phyloP scores from a whole-genome alignment of 2,797 vertebrate species.

The Acanthurus leucopareius region DNA sequence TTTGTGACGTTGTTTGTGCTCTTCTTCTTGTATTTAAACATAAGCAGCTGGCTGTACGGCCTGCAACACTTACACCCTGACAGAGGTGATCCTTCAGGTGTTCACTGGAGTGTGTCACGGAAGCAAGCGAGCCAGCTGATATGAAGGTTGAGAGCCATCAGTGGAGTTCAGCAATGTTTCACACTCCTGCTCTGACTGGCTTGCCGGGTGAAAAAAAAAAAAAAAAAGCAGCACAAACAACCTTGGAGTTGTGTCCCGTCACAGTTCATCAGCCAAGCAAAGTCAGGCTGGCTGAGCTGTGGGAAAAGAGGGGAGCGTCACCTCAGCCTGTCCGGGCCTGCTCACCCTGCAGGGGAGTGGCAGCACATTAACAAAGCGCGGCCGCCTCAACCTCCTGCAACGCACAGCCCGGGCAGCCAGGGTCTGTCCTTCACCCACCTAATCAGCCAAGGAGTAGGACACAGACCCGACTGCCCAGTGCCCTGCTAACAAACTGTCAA shows the following conservation, averaged over 20 bases:
- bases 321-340: constrained; percentile 75
- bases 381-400: constrained; percentile 42
- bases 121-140: constrained; percentile 65
- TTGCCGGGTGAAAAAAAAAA: neutral
- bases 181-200: constrained; percentile 60
- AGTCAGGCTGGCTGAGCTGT: constrained; percentile 73
- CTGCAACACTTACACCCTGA: constrained; percentile 55
- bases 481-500: constrained; percentile 67
- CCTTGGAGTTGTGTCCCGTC: constrained; percentile 79
- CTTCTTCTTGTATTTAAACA: constrained; percentile 58
- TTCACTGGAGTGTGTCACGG: constrained; percentile 64
- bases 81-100: constrained; percentile 76
- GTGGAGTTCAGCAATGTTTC: constrained; percentile 69
- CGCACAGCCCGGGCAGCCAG: constrained; percentile 19
- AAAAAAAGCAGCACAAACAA: constrained; percentile 65
- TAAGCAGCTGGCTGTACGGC: constrained; percentile 69
- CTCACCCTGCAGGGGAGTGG: constrained; percentile 71
- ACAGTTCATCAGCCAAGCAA: constrained; percentile 80
- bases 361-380: constrained; percentile 66
- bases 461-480: constrained; percentile 48
- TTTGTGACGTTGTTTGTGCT: constrained; percentile 51
- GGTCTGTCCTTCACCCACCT: constrained; percentile 75
- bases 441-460: constrained; percentile 71
- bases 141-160: constrained; percentile 73
- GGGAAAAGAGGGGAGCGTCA: constrained; percentile 67